These are phyloP conservation scores for Phrixothrix hirtus DNA, from an alignment of 2,888 invertebrate species.

Conservation along the genomic window DNA sequence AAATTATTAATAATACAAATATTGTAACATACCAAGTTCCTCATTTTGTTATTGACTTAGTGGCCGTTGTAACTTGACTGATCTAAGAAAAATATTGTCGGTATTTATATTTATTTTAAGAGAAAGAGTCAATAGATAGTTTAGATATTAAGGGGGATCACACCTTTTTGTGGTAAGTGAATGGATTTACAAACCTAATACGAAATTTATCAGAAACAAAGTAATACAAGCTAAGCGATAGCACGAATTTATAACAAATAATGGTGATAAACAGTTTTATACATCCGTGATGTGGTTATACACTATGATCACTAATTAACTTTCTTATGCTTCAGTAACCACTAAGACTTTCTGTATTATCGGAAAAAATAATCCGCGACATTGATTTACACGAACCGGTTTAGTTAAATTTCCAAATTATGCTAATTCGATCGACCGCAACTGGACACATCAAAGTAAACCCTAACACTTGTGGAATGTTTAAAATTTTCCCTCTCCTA, in stretches of 20 bases:
- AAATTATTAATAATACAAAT: neutral
- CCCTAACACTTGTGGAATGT: too few species aligned
- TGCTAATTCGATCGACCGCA: too few species aligned
- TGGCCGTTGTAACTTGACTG: conserved; percentile 9
- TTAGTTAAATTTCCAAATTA: too few species aligned
- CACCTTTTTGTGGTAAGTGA: conserved; percentile 30
- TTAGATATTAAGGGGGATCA: conserved; percentile 3
- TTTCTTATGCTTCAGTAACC: neutral
- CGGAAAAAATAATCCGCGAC: too few species aligned
- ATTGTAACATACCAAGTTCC: conserved; percentile 19
- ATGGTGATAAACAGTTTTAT: conserved; percentile 9
- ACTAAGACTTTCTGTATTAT: neutral
- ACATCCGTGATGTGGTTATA: conserved; percentile 22
- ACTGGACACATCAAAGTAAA: too few species aligned
- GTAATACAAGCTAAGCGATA: conserved; percentile 2
- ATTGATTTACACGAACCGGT: too few species aligned
- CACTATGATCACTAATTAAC: conserved; percentile 10
- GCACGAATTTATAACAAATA: conserved; percentile 14
- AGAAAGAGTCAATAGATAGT: conserved; percentile 8
- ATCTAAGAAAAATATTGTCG: conserved; percentile 4
- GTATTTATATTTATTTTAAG: conserved; percentile 19
- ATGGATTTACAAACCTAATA: conserved; percentile 6
- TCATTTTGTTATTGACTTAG: conserved; percentile 11
- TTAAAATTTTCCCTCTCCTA: too few species aligned
- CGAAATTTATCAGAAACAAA: conserved; percentile 6